Base-by-base conservation (phyloP, 2,797 vertebrate genomes). In the Paramormyrops hopkinsi region DNA sequence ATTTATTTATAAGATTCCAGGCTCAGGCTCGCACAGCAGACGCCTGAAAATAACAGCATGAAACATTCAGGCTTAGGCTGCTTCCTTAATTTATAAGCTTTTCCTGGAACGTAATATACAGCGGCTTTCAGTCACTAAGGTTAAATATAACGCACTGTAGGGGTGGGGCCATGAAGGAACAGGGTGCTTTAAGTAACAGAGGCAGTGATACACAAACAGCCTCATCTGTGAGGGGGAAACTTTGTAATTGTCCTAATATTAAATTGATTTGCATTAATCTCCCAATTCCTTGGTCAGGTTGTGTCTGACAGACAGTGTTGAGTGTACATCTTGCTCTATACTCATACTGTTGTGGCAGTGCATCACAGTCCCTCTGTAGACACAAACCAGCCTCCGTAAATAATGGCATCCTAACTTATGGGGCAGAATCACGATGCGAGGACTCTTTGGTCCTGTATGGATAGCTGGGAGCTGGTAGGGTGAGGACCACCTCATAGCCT, bases 1-100 rank as follows among this genome's bases (percentile, higher is more conserved):
- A 51, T 50, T 85, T 48, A 85, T 85, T 85, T 85, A 85, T 85
- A 51, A 25, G 46, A 85, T 51, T 83, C n/a, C n/a, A 51, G 82
- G 8, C n/a, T 50, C 48, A 51, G 82, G n/a, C 17, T 1, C 48
- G 25, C 8, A 29, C n/a, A 50, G 46, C 82, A 51, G 82, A 85
- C 3, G 19, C n/a, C 44, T 48, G 50, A 85, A 83, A 85, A 50
- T 51, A 85, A 85, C 82, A 85, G 19, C 44, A 51, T 85, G 82
- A 85, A 85, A 85, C 22, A 51, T 51, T 85, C 44, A 51, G 22
- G 48, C 22, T 14, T 85, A 22, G n/a, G 3, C 19, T 41, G 69
- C 33, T 76, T 41, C 33, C 29, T 41, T 76, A 76, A 76, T 76
- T 76, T 41, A 76, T 76, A 41, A 33, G 4, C 14, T 14, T 76